A percentile compares a stretch with the other conserved stretches of the same genome.
Conservation (phyloP, 2,113 vertebrate species). For the Percina caprodes region DNA sequence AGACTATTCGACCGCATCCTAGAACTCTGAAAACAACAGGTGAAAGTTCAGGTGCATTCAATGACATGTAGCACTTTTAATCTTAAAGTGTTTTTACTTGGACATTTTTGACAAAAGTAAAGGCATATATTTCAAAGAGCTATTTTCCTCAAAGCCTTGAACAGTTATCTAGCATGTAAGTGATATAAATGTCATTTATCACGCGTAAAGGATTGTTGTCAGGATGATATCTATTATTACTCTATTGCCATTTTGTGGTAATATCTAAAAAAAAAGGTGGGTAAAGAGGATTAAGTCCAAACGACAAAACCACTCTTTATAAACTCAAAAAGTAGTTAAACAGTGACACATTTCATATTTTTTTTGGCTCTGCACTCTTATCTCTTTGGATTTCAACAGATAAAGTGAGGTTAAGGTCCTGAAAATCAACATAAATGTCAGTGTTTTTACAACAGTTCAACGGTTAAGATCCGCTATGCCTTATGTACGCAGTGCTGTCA, state of each 20-base stretch:
- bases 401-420: conserved; percentile 24
- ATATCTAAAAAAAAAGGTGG: conserved; percentile 34
- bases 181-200: conserved; percentile 34
- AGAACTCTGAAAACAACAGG: conserved; percentile 2
- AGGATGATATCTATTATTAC: conserved; percentile 19
- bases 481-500: conserved; percentile 11
- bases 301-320: conserved; percentile 8
- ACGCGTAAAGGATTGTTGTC: conserved; percentile 10
- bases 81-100: not conserved
- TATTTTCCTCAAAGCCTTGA: conserved; percentile 15
- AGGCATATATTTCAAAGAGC: conserved; percentile 10
- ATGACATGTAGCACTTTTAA: not conserved
- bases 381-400: conserved; percentile 16
- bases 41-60: not conserved
- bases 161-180: conserved; percentile 5
- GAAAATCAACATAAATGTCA: conserved; percentile 22
- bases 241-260: conserved; percentile 17
- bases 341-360: conserved; percentile 28
- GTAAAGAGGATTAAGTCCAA: conserved; percentile 20
- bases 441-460: not conserved
- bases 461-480: conserved; percentile 3
- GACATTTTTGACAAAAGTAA: conserved; percentile 7
- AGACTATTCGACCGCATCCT: too few species aligned
- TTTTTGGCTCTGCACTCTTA: not conserved
- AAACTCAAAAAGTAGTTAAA: conserved; percentile 15